These are phyloP conservation scores for Cavia porcellus DNA, from an alignment of 2,113 vertebrate species.

Conservation along the genomic window DNA sequence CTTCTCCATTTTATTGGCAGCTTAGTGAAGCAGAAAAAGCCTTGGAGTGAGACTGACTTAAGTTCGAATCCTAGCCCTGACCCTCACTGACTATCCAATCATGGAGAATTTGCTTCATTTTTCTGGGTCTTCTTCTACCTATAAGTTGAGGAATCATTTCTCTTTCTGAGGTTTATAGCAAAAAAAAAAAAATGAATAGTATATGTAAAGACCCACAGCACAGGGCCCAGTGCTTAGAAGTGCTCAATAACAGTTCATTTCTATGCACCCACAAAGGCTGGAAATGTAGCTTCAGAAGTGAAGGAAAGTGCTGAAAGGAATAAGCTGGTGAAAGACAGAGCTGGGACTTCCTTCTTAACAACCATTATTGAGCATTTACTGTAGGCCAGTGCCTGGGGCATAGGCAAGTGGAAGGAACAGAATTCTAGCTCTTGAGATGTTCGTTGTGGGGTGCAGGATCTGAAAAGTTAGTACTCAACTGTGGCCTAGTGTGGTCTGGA, in stretches of 20 bases:
- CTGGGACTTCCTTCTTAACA: constrained; percentile 72
- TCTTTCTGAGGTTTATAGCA: neutral
- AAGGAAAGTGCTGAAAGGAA: constrained; percentile 54
- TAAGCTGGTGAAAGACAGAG: constrained; percentile 51
- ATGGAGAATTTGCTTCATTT: neutral
- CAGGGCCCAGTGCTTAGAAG: neutral
- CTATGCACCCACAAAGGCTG: constrained; percentile 28
- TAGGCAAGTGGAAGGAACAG: constrained; percentile 28
- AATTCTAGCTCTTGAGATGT: constrained; percentile 45
- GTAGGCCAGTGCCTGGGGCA: constrained; percentile 52
- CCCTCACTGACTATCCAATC: neutral
- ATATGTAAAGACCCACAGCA: neutral
- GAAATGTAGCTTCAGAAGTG: constrained; percentile 58
- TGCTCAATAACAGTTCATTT: neutral
- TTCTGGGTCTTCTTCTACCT: neutral
- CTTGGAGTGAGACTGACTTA: neutral
- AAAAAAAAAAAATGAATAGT: constrained; percentile 13
- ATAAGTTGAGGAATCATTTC: neutral
- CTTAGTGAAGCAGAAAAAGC: neutral
- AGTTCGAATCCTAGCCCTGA: constrained; percentile 21
- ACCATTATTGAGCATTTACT: constrained; percentile 78
- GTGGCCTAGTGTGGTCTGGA: neutral
- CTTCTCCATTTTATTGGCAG: constrained; percentile 37
- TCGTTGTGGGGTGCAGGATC: neutral
- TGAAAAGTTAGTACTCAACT: constrained; percentile 60